phyloP scores from a whole-genome alignment of 2,888 invertebrate genomes.

The Stegophylla sp. region DNA sequence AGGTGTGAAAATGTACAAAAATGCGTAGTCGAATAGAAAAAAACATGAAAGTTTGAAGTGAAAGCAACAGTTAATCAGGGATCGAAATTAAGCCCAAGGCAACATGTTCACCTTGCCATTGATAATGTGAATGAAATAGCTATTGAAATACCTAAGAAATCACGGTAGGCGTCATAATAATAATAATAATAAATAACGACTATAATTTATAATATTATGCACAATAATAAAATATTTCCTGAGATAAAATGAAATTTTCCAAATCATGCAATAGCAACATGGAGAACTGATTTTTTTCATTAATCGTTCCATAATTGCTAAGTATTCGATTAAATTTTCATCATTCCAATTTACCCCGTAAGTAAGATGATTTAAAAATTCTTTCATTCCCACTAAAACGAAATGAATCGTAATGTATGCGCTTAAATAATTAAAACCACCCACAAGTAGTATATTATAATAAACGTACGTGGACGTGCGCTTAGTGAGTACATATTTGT shows the following conservation, averaged over 20 bases:
- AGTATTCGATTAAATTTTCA: too few species aligned
- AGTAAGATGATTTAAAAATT: too few species aligned
- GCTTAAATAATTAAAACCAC: too few species aligned
- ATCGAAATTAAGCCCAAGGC: conserved; percentile 3
- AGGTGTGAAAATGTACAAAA: background rate
- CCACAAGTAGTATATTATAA: too few species aligned
- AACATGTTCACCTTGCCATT: background rate
- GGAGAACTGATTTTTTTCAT: too few species aligned
- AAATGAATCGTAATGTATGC: too few species aligned
- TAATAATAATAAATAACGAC: background rate
- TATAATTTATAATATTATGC: background rate
- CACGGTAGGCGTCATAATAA: background rate
- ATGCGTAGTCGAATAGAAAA: too few species aligned
- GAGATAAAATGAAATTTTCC: too few species aligned
- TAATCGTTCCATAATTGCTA: background rate
- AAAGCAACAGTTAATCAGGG: conserved; percentile 21
- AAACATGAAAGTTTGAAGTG: conserved; percentile 24
- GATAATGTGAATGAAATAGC: conserved; percentile 13
- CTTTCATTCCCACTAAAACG: too few species aligned
- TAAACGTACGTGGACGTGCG: too few species aligned
- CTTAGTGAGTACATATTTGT: too few species aligned
- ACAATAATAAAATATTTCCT: background rate
- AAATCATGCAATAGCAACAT: background rate
- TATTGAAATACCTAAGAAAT: conserved; percentile 7
- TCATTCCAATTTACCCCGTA: too few species aligned